Conservation (phyloP, 1,140 invertebrate species). For the Stegodyphus dumicola region DNA sequence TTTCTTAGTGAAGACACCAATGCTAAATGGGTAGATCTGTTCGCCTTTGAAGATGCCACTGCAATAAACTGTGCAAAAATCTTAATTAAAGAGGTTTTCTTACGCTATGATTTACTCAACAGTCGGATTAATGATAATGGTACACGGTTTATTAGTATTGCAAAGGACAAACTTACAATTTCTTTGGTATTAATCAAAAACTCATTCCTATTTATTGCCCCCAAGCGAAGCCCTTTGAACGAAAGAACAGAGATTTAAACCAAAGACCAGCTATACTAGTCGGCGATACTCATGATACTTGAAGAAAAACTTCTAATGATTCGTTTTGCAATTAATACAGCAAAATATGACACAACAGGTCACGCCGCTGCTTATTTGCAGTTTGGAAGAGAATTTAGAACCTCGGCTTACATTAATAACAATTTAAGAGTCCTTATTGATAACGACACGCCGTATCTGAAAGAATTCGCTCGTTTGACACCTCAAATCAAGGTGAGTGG, state of each 20-base stretch:
- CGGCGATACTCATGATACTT: not conserved
- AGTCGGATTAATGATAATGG: slow-evolving; percentile 26
- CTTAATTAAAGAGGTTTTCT: slow-evolving; percentile 28
- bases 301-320: slow-evolving; percentile 6
- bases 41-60: not conserved
- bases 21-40: slow-evolving; percentile 41
- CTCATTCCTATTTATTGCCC: slow-evolving; percentile 10
- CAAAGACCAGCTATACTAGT: slow-evolving; percentile 13
- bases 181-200: slow-evolving; percentile 17
- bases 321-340: not conserved
- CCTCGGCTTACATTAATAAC: not conserved
- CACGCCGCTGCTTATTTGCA: not conserved
- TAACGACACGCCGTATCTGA: slow-evolving; percentile 1
- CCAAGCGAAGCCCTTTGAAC: slow-evolving; percentile 26
- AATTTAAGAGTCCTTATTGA: slow-evolving; percentile 1
- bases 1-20: slow-evolving; percentile 11
- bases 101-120: slow-evolving; percentile 11
- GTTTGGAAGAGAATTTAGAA: slow-evolving; percentile 2
- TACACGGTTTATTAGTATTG: slow-evolving; percentile 14
- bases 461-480: not conserved
- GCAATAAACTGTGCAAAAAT: not conserved
- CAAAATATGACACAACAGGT: not conserved
- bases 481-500: not conserved
- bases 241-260: slow-evolving; percentile 15
- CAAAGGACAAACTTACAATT: slow-evolving; percentile 8